A percentile compares a stretch with the other conserved stretches of the same genome.
Conservation (phyloP, 2,888 invertebrate species). For the Aquatica leii region DNA sequence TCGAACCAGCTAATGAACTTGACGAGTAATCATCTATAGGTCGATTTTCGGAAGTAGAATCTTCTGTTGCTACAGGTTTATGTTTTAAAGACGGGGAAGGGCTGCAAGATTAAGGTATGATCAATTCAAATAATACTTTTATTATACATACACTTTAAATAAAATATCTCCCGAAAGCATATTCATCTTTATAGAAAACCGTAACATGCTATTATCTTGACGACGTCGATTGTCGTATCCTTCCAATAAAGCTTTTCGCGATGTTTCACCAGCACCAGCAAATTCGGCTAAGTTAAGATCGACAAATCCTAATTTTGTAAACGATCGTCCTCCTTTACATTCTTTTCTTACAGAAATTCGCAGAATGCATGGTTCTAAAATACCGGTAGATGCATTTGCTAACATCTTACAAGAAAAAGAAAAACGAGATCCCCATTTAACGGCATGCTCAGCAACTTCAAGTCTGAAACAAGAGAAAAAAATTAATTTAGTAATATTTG, state of each 20-base stretch:
- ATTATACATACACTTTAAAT: slow-evolving; percentile 90
- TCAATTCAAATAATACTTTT: background rate
- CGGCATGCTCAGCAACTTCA: slow-evolving; percentile 92
- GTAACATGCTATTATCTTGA: slow-evolving; percentile 96
- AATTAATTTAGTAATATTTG: too few species aligned
- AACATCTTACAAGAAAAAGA: slow-evolving; percentile 96
- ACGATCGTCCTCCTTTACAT: slow-evolving; percentile 83
- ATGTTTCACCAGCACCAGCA: slow-evolving; percentile 90
- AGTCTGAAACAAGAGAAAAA: slow-evolving; percentile 78
- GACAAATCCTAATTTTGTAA: slow-evolving; percentile 96
- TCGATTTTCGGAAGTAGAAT: slow-evolving; percentile 63
- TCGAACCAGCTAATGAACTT: slow-evolving; percentile 68
- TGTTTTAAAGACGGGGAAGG: slow-evolving; percentile 65
- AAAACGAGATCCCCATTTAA: slow-evolving; percentile 91
- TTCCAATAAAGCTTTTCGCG: slow-evolving; percentile 89
- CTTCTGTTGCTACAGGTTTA: slow-evolving; percentile 54
- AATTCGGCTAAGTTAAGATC: slow-evolving; percentile 97
- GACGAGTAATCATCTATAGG: slow-evolving; percentile 66
- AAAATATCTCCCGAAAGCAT: slow-evolving; percentile 96
- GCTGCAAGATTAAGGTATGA: slow-evolving; percentile 55
- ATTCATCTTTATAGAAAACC: slow-evolving; percentile 90
- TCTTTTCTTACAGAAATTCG: slow-evolving; percentile 96
- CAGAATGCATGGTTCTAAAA: slow-evolving; percentile 91
- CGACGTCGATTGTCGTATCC: slow-evolving; percentile 93
- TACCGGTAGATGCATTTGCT: slow-evolving; percentile 93